Conservation (phyloP, 2,888 invertebrate species). For the Protophormia terraenovae region DNA sequence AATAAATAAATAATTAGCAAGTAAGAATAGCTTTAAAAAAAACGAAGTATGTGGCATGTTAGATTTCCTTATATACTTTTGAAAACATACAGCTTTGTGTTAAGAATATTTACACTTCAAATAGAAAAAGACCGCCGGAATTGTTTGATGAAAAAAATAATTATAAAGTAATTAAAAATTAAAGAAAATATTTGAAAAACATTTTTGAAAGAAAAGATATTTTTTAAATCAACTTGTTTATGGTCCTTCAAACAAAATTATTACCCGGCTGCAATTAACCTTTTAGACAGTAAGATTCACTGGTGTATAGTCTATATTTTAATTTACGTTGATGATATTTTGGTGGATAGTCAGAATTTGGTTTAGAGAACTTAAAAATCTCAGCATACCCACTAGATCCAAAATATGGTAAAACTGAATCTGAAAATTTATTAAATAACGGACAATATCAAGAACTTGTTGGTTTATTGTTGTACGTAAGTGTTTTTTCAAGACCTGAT, state of each 20-base stretch:
- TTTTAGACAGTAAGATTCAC: too few relatives aligned
- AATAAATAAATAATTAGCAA: background rate
- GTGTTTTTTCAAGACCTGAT: too few relatives aligned
- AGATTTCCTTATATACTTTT: background rate
- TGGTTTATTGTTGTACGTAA: too few relatives aligned
- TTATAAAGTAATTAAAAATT: background rate
- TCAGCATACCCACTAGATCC: conserved; percentile 15
- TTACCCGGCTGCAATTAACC: too few relatives aligned
- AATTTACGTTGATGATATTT: too few relatives aligned
- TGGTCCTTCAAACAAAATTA: too few relatives aligned
- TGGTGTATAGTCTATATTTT: too few relatives aligned
- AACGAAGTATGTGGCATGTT: background rate
- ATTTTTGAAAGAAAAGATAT: background rate
- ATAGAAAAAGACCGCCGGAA: background rate
- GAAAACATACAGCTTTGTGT: background rate
- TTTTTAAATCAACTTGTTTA: too few relatives aligned
- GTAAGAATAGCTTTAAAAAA: background rate
- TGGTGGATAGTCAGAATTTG: too few relatives aligned
- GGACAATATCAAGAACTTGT: conserved; percentile 23
- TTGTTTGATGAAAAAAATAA: background rate
- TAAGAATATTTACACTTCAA: conserved; percentile 4
- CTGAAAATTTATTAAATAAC: background rate
- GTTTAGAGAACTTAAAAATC: background rate
- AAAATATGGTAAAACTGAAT: conserved; percentile 1
- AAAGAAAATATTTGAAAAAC: background rate